A percentile compares a stretch with the other conserved stretches of the same genome.
phyloP scores from a whole-genome alignment of 2,888 invertebrate species.

The Epicampocera succincta region DNA sequence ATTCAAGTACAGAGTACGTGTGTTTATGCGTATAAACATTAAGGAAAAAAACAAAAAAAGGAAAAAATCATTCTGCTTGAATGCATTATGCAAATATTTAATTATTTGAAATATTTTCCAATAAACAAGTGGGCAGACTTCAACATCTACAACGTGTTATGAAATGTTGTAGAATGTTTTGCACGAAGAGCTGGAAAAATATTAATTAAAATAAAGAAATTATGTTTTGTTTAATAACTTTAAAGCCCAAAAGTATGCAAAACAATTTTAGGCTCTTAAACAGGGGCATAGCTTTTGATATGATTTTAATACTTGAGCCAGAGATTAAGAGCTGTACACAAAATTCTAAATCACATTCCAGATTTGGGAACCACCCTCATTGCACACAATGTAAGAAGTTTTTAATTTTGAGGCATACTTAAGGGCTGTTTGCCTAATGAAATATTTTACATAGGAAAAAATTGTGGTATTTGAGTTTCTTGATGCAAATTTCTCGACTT shows the following conservation, averaged over 20 bases:
- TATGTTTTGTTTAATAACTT: not conserved
- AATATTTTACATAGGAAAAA: too few species aligned
- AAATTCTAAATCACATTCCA: too few species aligned
- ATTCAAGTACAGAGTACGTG: not conserved
- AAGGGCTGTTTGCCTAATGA: too few species aligned
- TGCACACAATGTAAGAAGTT: too few species aligned
- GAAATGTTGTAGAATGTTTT: constrained; percentile 32
- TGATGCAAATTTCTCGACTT: too few species aligned
- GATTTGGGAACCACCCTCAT: too few species aligned
- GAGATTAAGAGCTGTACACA: too few species aligned
- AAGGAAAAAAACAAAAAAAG: constrained; percentile 28
- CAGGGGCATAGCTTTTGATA: too few species aligned
- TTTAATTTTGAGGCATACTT: too few species aligned
- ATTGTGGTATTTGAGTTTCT: too few species aligned
- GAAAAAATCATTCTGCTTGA: constrained; percentile 42
- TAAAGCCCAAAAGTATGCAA: not conserved
- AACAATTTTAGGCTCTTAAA: not conserved
- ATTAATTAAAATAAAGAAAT: constrained; percentile 46
- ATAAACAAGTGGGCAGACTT: not conserved
- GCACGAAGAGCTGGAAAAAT: constrained; percentile 23
- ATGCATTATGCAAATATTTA: constrained; percentile 66
- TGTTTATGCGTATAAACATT: not conserved
- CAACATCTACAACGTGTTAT: not conserved
- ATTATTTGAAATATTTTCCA: constrained; percentile 54
- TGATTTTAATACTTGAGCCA: too few species aligned